Percentiles rank a stretch among this genome's conserved stretches.
Evolutionary conservation across 2,888 invertebrate species (phyloP).

Genomic region (Agrochola circellaris): DNA sequence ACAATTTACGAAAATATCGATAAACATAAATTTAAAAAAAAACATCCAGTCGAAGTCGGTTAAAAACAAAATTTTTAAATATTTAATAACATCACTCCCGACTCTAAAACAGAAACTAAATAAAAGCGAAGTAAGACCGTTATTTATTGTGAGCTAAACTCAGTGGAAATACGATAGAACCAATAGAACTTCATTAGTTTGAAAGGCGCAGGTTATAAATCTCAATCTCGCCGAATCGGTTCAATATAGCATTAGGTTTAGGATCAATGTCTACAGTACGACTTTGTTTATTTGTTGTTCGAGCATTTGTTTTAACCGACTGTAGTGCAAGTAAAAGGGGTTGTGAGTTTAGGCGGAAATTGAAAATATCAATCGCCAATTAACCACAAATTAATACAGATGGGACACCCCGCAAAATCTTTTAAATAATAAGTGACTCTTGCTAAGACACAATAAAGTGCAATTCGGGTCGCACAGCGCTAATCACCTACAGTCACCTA

Average conservation of each 20-base stretch:
- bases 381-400: no score
- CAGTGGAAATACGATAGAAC: constrained; percentile 73
- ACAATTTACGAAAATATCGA: no score
- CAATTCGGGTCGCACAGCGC: no score
- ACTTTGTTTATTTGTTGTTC: constrained; percentile 59
- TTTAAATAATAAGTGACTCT: no score
- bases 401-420: no score
- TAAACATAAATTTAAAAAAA: no score
- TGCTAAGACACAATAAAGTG: no score
- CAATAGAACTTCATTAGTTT: constrained; percentile 80
- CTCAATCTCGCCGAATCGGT: constrained; percentile 75
- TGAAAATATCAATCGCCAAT: neutral
- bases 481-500: no score
- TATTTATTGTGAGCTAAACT: constrained; percentile 76
- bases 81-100: constrained; percentile 43
- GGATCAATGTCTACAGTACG: constrained; percentile 64
- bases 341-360: neutral
- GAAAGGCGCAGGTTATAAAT: constrained; percentile 76
- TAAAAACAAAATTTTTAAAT: constrained; percentile 26
- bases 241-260: constrained; percentile 75
- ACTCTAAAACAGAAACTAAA: constrained; percentile 66
- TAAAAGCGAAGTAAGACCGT: constrained; percentile 70
- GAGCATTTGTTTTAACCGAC: constrained; percentile 47
- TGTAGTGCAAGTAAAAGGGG: neutral
- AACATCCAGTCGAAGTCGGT: no score